A percentile compares a stretch with the other conserved stretches of the same genome.
Conservation (phyloP, 2,888 invertebrate species). For the Chironomus riparius region DNA sequence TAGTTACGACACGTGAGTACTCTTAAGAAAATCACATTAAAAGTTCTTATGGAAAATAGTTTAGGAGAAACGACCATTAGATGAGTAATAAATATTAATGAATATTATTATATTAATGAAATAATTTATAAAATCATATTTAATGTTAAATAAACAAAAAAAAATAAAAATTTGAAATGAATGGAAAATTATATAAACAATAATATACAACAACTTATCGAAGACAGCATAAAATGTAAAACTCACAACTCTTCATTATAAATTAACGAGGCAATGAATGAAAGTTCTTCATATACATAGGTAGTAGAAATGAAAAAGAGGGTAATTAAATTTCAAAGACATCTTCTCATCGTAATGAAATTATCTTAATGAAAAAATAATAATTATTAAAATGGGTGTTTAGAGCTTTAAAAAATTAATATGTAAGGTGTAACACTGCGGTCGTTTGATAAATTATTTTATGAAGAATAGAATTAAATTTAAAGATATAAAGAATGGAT, state of each 20-base stretch:
- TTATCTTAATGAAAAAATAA: background rate
- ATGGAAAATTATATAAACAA: background rate
- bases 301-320: background rate
- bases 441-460: background rate
- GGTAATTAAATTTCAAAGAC: background rate
- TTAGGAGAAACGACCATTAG: background rate
- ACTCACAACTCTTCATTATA: background rate
- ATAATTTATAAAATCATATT: background rate
- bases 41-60: background rate
- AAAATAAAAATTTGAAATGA: background rate
- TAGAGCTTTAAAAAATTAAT: constrained; percentile 21
- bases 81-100: background rate
- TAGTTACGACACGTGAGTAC: background rate
- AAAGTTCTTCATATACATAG: background rate
- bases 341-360: background rate
- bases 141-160: background rate
- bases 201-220: background rate
- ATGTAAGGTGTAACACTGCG: background rate
- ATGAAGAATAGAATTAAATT: no score
- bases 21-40: background rate
- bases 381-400: constrained; percentile 19
- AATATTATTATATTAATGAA: background rate
- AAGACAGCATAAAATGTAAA: background rate
- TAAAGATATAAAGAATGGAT: no score
- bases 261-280: no score